Evolutionary conservation across 2,888 invertebrate genomes (phyloP).

Genomic region (Chirona hameri): DNA sequence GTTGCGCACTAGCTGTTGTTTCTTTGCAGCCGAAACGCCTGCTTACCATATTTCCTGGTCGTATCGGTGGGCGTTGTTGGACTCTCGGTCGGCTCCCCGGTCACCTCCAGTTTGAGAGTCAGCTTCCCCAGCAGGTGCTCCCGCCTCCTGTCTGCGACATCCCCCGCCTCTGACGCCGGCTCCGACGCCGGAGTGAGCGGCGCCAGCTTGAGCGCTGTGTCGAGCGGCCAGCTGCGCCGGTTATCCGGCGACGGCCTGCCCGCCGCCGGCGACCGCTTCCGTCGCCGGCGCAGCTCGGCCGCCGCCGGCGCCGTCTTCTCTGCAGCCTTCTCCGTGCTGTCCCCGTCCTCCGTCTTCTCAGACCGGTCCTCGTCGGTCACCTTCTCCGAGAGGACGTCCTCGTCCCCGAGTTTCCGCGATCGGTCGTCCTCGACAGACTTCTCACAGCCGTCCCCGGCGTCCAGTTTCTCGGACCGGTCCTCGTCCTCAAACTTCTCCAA

Average conservation of each 20-base stretch:
- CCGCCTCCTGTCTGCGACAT: not conserved
- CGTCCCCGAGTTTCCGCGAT: not conserved
- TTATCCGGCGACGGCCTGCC: not conserved
- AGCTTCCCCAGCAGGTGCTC: not conserved
- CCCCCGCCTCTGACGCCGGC: not conserved
- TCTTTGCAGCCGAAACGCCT: not conserved
- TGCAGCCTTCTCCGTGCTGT: slow-evolving; percentile 34
- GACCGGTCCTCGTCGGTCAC: slow-evolving; percentile 13
- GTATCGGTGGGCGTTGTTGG: not conserved
- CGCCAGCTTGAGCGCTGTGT: not conserved
- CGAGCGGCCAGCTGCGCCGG: not conserved
- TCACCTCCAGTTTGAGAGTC: not conserved
- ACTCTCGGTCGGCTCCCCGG: not conserved
- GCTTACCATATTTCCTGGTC: not conserved
- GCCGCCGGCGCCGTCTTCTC: not conserved
- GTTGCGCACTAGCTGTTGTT: too few relatives aligned
- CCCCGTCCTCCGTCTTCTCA: slow-evolving; percentile 23
- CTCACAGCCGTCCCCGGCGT: slow-evolving; percentile 34
- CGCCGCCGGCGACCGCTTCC: not conserved
- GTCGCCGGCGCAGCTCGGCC: not conserved
- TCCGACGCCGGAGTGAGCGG: not conserved
- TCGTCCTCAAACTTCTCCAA: slow-evolving; percentile 30
- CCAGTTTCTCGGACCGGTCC: slow-evolving; percentile 33
- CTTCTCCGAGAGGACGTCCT: slow-evolving; percentile 30
- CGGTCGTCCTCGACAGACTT: slow-evolving; percentile 28